These are phyloP conservation scores for Lasioglossum oenotherae DNA, from an alignment of 2,888 invertebrate species.

Conservation along the genomic window DNA sequence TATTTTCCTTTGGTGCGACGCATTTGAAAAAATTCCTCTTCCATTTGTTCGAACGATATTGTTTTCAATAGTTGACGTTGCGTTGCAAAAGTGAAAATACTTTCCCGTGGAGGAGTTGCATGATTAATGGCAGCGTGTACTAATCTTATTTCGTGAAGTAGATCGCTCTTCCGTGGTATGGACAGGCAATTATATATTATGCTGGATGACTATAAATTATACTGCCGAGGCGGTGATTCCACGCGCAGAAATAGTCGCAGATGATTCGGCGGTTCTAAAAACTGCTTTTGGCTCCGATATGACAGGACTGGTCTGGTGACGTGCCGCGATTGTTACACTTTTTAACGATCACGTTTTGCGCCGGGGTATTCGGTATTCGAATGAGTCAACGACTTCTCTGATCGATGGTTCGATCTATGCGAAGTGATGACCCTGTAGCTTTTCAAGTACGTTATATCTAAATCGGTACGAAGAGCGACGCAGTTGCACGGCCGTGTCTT, in stretches of 20 bases:
- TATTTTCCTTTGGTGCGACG: background rate
- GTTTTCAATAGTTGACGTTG: background rate
- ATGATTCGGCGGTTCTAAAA: conserved; percentile 55
- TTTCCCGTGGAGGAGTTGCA: background rate
- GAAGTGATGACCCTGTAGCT: conserved; percentile 54
- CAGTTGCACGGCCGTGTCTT: conserved; percentile 47
- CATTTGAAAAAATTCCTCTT: background rate
- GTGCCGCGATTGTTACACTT: conserved; percentile 35
- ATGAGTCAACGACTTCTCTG: conserved; percentile 55
- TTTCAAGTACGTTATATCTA: conserved; percentile 67
- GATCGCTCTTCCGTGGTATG: background rate
- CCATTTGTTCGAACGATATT: background rate
- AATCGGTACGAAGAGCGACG: conserved; percentile 56
- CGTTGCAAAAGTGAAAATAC: background rate
- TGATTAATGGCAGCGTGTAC: background rate
- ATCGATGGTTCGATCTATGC: conserved; percentile 59
- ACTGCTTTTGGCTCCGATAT: conserved; percentile 36
- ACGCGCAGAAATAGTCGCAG: conserved; percentile 43
- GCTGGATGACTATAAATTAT: conserved; percentile 11
- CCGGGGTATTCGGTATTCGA: conserved; percentile 34
- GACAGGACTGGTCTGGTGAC: conserved; percentile 10
- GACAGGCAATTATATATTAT: background rate
- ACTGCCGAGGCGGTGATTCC: conserved; percentile 30
- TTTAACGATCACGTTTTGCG: conserved; percentile 14
- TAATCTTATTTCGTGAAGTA: background rate